Percentiles rank a stretch among this genome's conserved stretches.
Evolutionary conservation across 2,113 vertebrate genomes (phyloP).

Genomic region (Lamprotornis superbus): DNA sequence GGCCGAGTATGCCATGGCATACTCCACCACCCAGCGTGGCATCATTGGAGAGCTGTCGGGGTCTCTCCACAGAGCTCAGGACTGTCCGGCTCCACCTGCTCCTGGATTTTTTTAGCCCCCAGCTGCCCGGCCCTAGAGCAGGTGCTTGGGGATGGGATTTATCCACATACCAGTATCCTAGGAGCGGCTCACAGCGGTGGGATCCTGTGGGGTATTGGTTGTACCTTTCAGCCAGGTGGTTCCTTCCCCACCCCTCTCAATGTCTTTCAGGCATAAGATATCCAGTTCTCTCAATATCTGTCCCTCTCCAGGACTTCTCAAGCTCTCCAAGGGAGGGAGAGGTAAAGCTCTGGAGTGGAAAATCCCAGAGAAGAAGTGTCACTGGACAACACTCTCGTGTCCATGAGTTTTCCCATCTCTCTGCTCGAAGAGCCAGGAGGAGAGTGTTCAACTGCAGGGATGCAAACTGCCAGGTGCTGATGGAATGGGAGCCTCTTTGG

Average conservation of each 20-base stretch:
- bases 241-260: neutral
- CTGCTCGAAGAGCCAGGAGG: neutral
- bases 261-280: neutral
- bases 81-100: neutral
- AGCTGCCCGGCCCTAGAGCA: constrained; percentile 17
- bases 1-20: neutral
- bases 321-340: no score
- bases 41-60: neutral
- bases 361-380: neutral
- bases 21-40: neutral
- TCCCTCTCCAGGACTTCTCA: neutral
- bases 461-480: neutral
- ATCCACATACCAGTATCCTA: neutral
- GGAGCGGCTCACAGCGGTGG: neutral
- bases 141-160: constrained; percentile 15
- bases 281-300: neutral
- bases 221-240: neutral
- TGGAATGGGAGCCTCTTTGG: neutral
- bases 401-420: neutral
- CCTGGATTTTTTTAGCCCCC: constrained; percentile 16
- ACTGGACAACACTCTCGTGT: neutral
- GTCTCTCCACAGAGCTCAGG: neutral
- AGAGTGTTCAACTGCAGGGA: neutral
- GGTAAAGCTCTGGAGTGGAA: neutral
- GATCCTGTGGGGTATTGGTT: neutral